Base-by-base conservation (phyloP, 2,797 vertebrate species). In the Darevskia mixta region DNA sequence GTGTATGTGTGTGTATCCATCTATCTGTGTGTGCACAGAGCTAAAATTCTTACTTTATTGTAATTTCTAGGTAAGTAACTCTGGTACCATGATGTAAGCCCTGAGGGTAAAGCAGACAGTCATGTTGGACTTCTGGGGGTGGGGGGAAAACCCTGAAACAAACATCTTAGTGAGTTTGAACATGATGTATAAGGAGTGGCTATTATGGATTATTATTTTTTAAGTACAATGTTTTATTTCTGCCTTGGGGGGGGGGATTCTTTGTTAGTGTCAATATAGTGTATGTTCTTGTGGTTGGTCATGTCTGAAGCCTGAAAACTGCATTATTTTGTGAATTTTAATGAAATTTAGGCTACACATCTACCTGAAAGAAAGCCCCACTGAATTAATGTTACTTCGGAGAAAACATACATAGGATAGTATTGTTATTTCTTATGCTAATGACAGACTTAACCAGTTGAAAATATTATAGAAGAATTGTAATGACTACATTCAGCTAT, bases 221-320 rank as follows among this genome's bases (percentile, higher is more conserved):
- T 69, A 77, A 72, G 58, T 76, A 35, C 64, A 66, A 29, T 67
- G 25, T 32, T 49, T 41, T 83, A 18, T 25, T 73, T 64, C 58
- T 87, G 27, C 15, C 3, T 86, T 79, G 71, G 84, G 32, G 66
- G 61, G 25, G 0, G 4, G 0, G 67, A 13, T 3, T 27, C 3
- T 23, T 27, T 17, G 71, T 0, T 27, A 79, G 81, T 72, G 5
- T 3, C 13, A 13, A 1, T 55, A 6, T 0, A 1, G 1, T 0
- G 3, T 55, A 71, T 29, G 2, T 71, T 79, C 64, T 35, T 75
- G n/a, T 84, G 55, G 49, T 61, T 32, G 32, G 45, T 18, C 27
- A 29, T 75, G 35, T 82, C 49, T 49, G 23, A 41, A 81, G 15
- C 55, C 25, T 81, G 61, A 81, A 81, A 35, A 81, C 58, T 80